Evolutionary conservation across 2,888 invertebrate genomes (phyloP).

Genomic region (Plemyria rubiginata): DNA sequence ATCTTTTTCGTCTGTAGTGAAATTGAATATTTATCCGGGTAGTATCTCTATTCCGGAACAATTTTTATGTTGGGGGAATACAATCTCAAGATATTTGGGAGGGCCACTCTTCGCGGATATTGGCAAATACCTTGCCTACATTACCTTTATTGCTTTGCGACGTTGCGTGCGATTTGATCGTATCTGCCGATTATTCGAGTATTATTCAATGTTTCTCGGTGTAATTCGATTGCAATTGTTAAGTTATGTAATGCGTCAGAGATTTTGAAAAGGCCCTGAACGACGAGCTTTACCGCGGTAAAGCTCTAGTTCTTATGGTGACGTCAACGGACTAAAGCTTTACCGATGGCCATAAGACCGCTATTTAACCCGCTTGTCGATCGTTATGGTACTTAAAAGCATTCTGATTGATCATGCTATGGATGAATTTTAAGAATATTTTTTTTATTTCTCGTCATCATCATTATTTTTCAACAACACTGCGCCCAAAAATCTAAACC

Average conservation of each 20-base stretch:
- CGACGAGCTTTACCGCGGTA: too few relatives aligned
- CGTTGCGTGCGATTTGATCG: slow-evolving; percentile 74
- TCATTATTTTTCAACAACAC: too few relatives aligned
- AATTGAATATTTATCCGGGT: slow-evolving; percentile 85
- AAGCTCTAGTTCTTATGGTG: too few relatives aligned
- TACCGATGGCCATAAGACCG: too few relatives aligned
- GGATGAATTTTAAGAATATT: neutral
- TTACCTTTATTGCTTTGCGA: slow-evolving; percentile 83
- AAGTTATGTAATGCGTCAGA: slow-evolving; percentile 48
- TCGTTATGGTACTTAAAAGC: slow-evolving; percentile 1
- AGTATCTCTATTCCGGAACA: slow-evolving; percentile 84
- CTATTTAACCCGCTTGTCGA: too few relatives aligned
- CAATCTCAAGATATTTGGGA: slow-evolving; percentile 83
- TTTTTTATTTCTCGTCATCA: neutral
- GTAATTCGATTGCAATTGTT: slow-evolving; percentile 64
- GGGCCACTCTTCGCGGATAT: slow-evolving; percentile 82
- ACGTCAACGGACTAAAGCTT: too few relatives aligned
- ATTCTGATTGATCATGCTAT: neutral
- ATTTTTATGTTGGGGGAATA: slow-evolving; percentile 84
- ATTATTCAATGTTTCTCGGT: slow-evolving; percentile 72
- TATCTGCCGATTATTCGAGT: slow-evolving; percentile 73
- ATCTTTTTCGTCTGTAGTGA: slow-evolving; percentile 84
- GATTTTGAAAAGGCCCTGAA: too few relatives aligned
- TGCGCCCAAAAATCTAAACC: too few relatives aligned
- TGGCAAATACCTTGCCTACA: slow-evolving; percentile 83